Evolutionary conservation across 2,888 invertebrate genomes (phyloP).

Genomic region (Drosophila kuntzei): DNA sequence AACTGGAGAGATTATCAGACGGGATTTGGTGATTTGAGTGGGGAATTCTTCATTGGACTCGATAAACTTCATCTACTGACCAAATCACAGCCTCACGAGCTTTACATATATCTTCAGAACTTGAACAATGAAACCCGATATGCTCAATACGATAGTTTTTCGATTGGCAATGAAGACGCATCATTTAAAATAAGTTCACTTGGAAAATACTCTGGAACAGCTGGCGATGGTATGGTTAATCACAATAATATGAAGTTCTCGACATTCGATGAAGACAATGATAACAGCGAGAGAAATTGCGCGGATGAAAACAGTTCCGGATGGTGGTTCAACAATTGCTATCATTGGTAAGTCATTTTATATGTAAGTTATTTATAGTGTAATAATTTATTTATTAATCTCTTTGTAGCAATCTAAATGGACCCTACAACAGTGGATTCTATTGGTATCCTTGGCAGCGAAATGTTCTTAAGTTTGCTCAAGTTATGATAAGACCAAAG

Average conservation of each 20-base stretch:
- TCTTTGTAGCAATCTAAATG: conserved; percentile 88
- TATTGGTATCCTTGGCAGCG: conserved; percentile 88
- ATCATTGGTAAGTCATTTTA: conserved; percentile 86
- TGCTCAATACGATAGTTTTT: conserved; percentile 88
- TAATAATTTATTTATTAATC: background rate
- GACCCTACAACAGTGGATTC: conserved; percentile 85
- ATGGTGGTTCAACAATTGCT: conserved; percentile 91
- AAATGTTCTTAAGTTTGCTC: conserved; percentile 87
- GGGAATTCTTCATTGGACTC: conserved; percentile 90
- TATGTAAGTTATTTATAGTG: no score
- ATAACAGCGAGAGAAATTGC: conserved; percentile 86
- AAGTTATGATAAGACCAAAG: conserved; percentile 87
- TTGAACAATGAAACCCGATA: conserved; percentile 87
- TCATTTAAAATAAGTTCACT: conserved; percentile 88
- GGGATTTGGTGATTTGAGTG: conserved; percentile 89
- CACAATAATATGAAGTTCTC: conserved; percentile 90
- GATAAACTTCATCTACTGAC: conserved; percentile 88
- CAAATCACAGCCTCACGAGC: conserved; percentile 85
- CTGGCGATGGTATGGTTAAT: conserved; percentile 89
- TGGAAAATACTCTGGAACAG: conserved; percentile 88
- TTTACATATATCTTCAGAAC: conserved; percentile 88
- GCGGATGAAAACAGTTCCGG: conserved; percentile 89
- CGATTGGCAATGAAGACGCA: conserved; percentile 88
- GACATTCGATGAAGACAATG: conserved; percentile 89
- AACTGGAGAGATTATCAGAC: conserved; percentile 88